Conservation (phyloP, 2,797 vertebrate genomes). For the Bovichtus variegatus region DNA sequence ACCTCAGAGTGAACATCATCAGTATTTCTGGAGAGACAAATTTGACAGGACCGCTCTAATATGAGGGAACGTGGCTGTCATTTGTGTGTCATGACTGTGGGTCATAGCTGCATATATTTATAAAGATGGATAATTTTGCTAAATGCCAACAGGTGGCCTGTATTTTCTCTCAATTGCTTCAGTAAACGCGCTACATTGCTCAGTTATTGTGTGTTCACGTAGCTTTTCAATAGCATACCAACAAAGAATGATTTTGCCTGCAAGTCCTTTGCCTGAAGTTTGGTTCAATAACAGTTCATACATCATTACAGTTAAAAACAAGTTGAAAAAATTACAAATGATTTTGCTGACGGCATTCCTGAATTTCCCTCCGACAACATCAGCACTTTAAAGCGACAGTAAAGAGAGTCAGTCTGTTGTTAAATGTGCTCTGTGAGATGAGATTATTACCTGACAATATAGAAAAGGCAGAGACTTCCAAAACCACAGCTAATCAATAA, state of each 20-base stretch:
- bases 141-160: not conserved
- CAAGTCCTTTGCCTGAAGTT: not conserved
- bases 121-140: not conserved
- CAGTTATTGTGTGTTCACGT: not conserved
- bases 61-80: constrained; percentile 2
- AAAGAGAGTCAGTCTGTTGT: not conserved
- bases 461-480: not conserved
- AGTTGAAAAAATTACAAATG: not conserved
- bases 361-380: not conserved
- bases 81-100: fast-evolving
- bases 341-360: not conserved
- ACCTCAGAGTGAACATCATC: not conserved
- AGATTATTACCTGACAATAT: not conserved
- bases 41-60: constrained; percentile 1
- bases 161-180: constrained; percentile 1
- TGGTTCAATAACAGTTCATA: not conserved
- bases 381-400: not conserved
- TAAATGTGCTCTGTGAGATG: not conserved
- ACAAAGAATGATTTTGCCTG: not conserved
- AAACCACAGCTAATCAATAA: not conserved
- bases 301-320: not conserved
- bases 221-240: not conserved
- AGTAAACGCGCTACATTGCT: constrained; percentile 1
- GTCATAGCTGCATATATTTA: not conserved
- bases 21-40: constrained; percentile 22